Evolutionary conservation across 2,113 vertebrate genomes (phyloP), one percentile per base, ranked within the genome.

Genomic region (Menidia beryllina): DNA sequence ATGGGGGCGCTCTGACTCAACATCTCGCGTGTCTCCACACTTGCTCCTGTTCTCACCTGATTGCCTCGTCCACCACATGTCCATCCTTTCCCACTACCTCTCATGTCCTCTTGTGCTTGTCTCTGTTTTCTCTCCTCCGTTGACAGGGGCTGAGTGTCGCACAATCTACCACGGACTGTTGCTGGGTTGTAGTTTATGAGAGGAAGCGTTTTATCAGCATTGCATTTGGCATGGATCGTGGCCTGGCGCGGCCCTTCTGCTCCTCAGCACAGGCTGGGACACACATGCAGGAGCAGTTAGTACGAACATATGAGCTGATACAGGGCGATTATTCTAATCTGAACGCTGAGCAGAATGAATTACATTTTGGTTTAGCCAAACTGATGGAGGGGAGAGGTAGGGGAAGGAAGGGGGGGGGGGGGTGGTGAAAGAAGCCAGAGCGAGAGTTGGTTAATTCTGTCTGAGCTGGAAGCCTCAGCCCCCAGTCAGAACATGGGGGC

Each of bases 1-100:
- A 75, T 84, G 90, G 90, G 86, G 92, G 92, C 79, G 81, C 92
- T 89, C 77, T 88, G 55, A 83, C 75, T 88, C 90, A 90, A 76
- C 68, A 12, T 56, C 65, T 68, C 66, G 17, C 59, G 38, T 6
- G 21, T 48, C 50, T 60, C 41, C 71, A 81, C 80, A 55, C 64
- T 65, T 58, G 61, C 45, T 79, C 77, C 60, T 80, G 59, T 81
- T 75, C 48, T 82, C 87, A 91, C 90, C 89, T 90, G 80, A 82
- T 79, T 73, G 66, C 53, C 73, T 72, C 70, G 45, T 59, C 77
- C 21, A 19, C 74, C 63, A 41, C 74, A 73, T 64, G 56, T 76
- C 68, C 67, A 54, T 52, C 67, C 74, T 70, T 67, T 63, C 49
- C 71, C 69, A 27, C 60, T 49, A n/a, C 72, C 85, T 73, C 60